Conservation (phyloP, 2,113 vertebrate genomes). For the Rousettus leschenaultii region DNA sequence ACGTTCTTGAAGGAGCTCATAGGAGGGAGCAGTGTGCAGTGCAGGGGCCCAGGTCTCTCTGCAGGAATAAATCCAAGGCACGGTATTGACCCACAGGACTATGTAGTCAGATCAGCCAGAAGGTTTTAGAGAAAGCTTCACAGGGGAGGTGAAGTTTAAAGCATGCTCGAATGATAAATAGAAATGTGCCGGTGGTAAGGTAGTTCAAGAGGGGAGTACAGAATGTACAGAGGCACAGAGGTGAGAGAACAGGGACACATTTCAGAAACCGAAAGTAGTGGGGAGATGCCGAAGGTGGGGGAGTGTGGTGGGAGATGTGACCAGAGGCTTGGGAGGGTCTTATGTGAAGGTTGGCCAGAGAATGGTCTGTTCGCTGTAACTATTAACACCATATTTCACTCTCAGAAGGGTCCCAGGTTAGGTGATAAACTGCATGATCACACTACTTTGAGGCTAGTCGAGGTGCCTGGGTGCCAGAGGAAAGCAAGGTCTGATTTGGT, state of each 20-base stretch:
- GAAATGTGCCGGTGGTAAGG: background rate
- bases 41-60: background rate
- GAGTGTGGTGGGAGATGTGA: background rate
- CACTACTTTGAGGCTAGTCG: background rate
- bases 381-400: background rate
- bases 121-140: background rate
- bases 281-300: background rate
- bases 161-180: background rate
- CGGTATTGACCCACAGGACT: rapidly evolving
- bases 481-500: background rate
- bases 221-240: background rate
- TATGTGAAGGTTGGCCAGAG: background rate
- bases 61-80: background rate
- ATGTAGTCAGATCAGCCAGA: background rate
- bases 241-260: background rate
- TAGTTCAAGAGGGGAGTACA: background rate
- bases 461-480: background rate
- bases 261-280: background rate
- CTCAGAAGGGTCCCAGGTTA: background rate
- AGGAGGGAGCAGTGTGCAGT: no score
- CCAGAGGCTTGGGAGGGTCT: background rate
- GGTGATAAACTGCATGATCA: background rate
- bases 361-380: background rate
- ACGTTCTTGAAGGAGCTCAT: background rate
- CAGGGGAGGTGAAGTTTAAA: background rate